phyloP scores from a whole-genome alignment of 2,888 invertebrate genomes.

The Bruchidius siliquastri region DNA sequence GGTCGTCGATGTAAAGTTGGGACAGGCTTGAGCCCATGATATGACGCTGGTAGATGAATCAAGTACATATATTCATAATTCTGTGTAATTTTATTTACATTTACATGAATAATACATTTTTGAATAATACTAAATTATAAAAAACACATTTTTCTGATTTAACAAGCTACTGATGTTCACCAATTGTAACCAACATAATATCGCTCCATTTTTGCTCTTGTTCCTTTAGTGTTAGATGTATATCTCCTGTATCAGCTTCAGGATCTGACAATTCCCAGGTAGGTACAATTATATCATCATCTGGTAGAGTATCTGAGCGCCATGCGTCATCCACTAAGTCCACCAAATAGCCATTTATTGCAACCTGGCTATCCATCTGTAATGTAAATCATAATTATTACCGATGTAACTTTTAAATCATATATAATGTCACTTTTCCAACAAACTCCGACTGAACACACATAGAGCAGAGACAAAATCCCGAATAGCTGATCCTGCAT shows the following conservation, averaged over 20 bases:
- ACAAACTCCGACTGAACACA: too few relatives aligned
- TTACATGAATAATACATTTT: neutral
- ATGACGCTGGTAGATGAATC: too few relatives aligned
- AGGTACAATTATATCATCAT: conserved; percentile 83
- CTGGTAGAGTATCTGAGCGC: conserved; percentile 73
- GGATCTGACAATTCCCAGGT: conserved; percentile 85
- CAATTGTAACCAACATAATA: conserved; percentile 51
- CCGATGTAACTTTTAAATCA: too few relatives aligned
- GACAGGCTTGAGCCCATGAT: too few relatives aligned
- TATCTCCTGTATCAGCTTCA: conserved; percentile 88
- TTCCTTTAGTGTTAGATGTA: conserved; percentile 83
- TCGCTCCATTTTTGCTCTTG: conserved; percentile 69
- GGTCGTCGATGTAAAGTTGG: too few relatives aligned
- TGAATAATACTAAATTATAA: too few relatives aligned
- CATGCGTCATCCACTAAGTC: conserved; percentile 84
- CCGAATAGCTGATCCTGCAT: too few relatives aligned
- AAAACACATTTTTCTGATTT: too few relatives aligned
- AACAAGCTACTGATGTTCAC: conserved; percentile 49
- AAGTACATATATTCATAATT: too few relatives aligned
- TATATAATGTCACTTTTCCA: too few relatives aligned
- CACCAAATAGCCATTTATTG: conserved; percentile 67
- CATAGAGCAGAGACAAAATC: too few relatives aligned
- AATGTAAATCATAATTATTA: conserved; percentile 10
- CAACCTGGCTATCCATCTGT: conserved; percentile 63
- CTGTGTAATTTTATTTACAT: too few relatives aligned